Percentiles rank a stretch among this genome's conserved stretches.
phyloP scores from a whole-genome alignment of 2,113 vertebrate genomes.

The Lethenteron reissneri region DNA sequence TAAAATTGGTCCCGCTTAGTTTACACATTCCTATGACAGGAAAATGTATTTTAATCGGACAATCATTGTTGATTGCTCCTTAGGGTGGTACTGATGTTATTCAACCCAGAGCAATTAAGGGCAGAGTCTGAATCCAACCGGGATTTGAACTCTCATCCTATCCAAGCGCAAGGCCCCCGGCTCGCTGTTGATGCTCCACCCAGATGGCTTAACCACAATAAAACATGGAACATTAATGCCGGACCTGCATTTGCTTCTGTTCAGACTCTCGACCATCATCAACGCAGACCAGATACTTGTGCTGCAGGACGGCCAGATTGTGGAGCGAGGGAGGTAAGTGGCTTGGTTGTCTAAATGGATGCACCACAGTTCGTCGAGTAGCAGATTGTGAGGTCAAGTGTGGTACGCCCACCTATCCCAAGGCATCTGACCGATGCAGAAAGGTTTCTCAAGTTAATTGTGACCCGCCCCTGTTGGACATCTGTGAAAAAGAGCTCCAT shows the following conservation, averaged over 20 bases:
- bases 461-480: background rate
- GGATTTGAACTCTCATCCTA: too few species aligned
- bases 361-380: background rate
- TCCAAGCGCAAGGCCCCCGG: too few species aligned
- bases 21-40: too few species aligned
- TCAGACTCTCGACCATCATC: constrained; percentile 70
- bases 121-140: too few species aligned
- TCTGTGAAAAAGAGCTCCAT: background rate
- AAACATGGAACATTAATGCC: background rate
- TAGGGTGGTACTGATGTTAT: too few species aligned
- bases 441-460: background rate
- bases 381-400: constrained; percentile 29
- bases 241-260: background rate
- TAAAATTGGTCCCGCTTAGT: too few species aligned
- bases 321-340: constrained; percentile 54
- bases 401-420: background rate
- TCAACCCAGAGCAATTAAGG: too few species aligned
- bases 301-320: constrained; percentile 43
- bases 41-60: too few species aligned
- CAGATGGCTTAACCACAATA: too few species aligned
- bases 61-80: too few species aligned
- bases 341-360: background rate
- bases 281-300: constrained; percentile 76
- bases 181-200: too few species aligned
- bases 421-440: background rate